These are phyloP conservation scores for Danio aesculapii DNA, from an alignment of 2,797 vertebrate genomes.

Conservation along the genomic window DNA sequence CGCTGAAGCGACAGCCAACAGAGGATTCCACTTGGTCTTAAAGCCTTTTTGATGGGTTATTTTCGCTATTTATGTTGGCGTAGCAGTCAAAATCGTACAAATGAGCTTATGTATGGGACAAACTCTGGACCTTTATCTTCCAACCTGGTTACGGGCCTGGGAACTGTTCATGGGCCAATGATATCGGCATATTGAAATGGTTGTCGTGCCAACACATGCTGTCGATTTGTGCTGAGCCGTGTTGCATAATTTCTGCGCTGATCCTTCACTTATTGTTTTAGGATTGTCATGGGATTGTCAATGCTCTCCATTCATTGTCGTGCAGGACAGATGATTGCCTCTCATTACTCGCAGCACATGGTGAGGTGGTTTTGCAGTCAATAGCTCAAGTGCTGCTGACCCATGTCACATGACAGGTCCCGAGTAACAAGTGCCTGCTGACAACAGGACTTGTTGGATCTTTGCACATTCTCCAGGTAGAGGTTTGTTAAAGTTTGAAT, in stretches of 20 bases:
- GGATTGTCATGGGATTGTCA: constrained; percentile 51
- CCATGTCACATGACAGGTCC: constrained; percentile 75
- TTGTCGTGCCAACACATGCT: neutral
- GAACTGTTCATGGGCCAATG: too few species aligned
- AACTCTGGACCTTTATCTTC: too few species aligned
- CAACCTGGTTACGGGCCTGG: too few species aligned
- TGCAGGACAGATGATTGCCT: constrained; percentile 19
- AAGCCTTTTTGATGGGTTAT: too few species aligned
- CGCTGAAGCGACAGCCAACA: too few species aligned
- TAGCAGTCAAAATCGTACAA: too few species aligned
- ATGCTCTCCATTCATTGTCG: constrained; percentile 55
- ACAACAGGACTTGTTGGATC: constrained; percentile 57
- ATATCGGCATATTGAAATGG: too few species aligned
- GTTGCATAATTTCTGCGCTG: constrained; percentile 68
- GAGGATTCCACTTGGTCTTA: too few species aligned
- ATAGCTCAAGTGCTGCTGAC: constrained; percentile 65
- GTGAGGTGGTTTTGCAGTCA: constrained; percentile 60
- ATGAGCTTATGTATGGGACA: too few species aligned
- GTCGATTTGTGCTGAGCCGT: neutral
- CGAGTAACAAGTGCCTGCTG: constrained; percentile 73
- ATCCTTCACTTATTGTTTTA: constrained; percentile 69
- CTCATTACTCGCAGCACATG: constrained; percentile 47
- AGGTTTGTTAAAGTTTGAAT: neutral
- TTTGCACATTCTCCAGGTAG: constrained; percentile 22
- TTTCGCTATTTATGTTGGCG: too few species aligned